These are phyloP conservation scores for Pachydiplax longipennis DNA, from an alignment of 2,888 invertebrate species.

Conservation along the genomic window DNA sequence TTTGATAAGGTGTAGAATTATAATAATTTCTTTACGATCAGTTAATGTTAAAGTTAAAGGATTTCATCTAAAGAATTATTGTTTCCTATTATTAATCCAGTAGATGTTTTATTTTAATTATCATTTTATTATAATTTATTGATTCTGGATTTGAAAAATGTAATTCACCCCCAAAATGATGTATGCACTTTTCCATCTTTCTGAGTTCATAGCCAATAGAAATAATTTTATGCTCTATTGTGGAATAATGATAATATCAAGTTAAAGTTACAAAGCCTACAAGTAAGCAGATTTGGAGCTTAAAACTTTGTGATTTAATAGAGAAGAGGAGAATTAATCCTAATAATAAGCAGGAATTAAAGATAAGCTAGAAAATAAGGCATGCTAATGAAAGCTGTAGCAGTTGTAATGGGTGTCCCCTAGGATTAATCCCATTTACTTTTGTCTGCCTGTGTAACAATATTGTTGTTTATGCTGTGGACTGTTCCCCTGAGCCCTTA, in stretches of 20 bases:
- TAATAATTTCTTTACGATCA: background rate
- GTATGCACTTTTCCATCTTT: background rate
- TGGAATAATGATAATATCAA: constrained; percentile 9
- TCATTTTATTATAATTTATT: background rate
- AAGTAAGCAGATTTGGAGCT: constrained; percentile 43
- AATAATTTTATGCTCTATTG: background rate
- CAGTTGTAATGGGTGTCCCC: constrained; percentile 35
- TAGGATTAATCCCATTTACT: constrained; percentile 41
- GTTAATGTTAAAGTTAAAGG: background rate
- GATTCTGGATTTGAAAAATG: background rate
- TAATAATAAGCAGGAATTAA: constrained; percentile 30
- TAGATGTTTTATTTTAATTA: background rate
- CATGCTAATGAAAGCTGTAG: constrained; percentile 44
- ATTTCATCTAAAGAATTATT: background rate
- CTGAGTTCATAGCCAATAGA: constrained; percentile 2
- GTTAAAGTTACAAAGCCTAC: background rate
- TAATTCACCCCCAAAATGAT: background rate
- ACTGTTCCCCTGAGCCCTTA: constrained; percentile 40
- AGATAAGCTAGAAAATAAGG: constrained; percentile 44
- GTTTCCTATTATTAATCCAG: background rate
- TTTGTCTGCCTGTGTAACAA: constrained; percentile 36
- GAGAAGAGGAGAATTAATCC: constrained; percentile 33
- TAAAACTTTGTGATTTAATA: constrained; percentile 41
- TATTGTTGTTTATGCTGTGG: constrained; percentile 42
- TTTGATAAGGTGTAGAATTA: background rate